Evolutionary conservation across 1,140 invertebrate species (phyloP).

Genomic region (Lerema accius): DNA sequence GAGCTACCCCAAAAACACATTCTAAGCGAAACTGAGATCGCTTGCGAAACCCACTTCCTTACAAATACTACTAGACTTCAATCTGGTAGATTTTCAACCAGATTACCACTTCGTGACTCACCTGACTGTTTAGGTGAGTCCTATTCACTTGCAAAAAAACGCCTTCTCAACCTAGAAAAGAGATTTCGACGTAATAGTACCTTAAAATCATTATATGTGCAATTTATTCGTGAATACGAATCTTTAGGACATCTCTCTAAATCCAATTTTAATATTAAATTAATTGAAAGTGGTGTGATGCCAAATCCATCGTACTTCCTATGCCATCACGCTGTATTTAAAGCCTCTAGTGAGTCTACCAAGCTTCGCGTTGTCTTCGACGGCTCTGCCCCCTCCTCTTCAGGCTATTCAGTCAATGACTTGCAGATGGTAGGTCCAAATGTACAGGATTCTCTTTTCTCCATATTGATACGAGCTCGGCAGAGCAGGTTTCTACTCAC

Average conservation of each 20-base stretch:
- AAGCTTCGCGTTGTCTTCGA: slow-evolving; percentile 51
- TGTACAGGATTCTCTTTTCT: slow-evolving; percentile 4
- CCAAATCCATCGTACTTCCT: slow-evolving; percentile 29
- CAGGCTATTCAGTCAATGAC: slow-evolving; percentile 7
- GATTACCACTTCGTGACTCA: neutral
- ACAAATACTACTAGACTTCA: neutral
- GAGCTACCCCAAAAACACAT: neutral
- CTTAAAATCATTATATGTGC: neutral
- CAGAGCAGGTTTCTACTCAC: neutral
- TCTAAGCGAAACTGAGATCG: neutral
- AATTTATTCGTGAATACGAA: slow-evolving; percentile 51
- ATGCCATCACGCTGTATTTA: slow-evolving; percentile 36
- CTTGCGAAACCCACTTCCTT: neutral
- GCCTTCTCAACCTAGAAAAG: slow-evolving; percentile 7
- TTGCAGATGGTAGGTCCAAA: slow-evolving; percentile 9
- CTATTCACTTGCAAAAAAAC: neutral
- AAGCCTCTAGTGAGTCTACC: slow-evolving; percentile 40
- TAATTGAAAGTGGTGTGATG: neutral
- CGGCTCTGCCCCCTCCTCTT: slow-evolving; percentile 33
- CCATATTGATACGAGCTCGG: neutral
- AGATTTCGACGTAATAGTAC: neutral
- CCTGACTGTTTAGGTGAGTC: slow-evolving; percentile 12
- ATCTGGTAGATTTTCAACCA: neutral
- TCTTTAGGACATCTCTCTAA: slow-evolving; percentile 41
- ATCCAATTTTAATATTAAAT: neutral